Evolutionary conservation across 2,113 vertebrate species (phyloP).

Genomic region (Lampris megalopsis): DNA sequence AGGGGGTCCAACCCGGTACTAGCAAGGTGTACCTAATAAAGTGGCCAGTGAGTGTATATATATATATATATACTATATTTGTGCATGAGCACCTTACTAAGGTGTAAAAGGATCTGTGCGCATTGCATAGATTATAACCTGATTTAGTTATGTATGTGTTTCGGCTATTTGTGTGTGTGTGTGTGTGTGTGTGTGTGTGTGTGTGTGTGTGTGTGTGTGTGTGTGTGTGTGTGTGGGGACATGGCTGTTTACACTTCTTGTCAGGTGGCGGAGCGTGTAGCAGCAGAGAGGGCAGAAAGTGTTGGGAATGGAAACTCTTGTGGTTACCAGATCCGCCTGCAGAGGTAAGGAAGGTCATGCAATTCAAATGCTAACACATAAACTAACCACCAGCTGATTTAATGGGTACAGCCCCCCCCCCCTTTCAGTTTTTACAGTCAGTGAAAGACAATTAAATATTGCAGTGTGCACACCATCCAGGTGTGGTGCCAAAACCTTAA

Average conservation of each 20-base stretch:
- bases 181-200: background rate
- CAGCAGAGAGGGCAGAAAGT: conserved; percentile 90
- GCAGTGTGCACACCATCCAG: too few species aligned
- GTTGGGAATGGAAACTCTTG: conserved; percentile 92
- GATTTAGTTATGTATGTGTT: background rate
- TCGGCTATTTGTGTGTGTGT: background rate
- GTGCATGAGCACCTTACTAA: background rate
- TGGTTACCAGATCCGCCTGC: conserved; percentile 96
- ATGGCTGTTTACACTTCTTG: conserved; percentile 4
- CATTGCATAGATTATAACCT: background rate
- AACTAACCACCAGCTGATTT: background rate
- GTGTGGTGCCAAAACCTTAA: too few species aligned
- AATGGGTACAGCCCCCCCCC: background rate
- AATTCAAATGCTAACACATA: conserved; percentile 17
- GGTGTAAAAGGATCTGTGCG: too few species aligned
- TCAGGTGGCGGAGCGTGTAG: conserved; percentile 96
- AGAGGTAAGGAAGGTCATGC: conserved; percentile 84
- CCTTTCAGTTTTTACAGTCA: too few species aligned
- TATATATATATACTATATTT: too few species aligned
- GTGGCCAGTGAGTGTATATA: too few species aligned
- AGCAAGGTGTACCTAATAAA: too few species aligned
- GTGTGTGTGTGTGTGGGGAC: background rate
- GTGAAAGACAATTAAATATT: too few species aligned
- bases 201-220: background rate
- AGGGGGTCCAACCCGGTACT: too few species aligned